Percentiles rank a stretch among this genome's conserved stretches.
Evolutionary conservation across 2,113 vertebrate genomes (phyloP).

Genomic region (Indicator maculatus): DNA sequence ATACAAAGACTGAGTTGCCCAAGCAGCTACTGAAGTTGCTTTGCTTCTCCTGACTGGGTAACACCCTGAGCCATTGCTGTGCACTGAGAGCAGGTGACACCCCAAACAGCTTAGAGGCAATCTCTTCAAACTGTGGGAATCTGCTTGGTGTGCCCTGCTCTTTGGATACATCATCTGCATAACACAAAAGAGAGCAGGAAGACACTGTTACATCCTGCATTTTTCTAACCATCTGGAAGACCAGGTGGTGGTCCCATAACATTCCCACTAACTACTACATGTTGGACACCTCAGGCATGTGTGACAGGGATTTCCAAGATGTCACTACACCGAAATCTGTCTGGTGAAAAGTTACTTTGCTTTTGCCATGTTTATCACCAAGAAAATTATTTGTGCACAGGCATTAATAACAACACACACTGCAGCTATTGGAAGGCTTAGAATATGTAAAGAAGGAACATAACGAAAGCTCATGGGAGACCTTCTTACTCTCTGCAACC

Average conservation of each 20-base stretch:
- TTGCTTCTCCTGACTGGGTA: neutral
- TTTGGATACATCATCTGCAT: neutral
- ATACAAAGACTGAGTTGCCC: neutral
- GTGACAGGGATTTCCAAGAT: neutral
- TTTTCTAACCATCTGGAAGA: constrained; percentile 4
- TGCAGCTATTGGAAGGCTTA: neutral
- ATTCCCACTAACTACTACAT: neutral
- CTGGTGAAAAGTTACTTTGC: neutral
- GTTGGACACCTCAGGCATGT: neutral
- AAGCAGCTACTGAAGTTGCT: neutral
- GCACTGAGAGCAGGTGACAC: neutral
- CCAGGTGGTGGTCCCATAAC: neutral
- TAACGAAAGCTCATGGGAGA: too few species aligned
- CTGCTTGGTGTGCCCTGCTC: neutral
- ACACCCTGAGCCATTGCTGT: neutral
- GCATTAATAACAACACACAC: neutral
- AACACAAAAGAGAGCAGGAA: neutral
- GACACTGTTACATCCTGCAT: neutral
- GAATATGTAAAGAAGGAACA: neutral
- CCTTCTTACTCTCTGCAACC: too few species aligned
- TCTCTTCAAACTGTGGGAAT: neutral
- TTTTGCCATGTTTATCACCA: neutral
- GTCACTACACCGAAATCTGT: neutral
- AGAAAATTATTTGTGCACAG: neutral
- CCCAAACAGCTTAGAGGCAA: neutral